These are phyloP conservation scores for Lysandra bellargus DNA, from an alignment of 2,888 invertebrate genomes.

Conservation along the genomic window DNA sequence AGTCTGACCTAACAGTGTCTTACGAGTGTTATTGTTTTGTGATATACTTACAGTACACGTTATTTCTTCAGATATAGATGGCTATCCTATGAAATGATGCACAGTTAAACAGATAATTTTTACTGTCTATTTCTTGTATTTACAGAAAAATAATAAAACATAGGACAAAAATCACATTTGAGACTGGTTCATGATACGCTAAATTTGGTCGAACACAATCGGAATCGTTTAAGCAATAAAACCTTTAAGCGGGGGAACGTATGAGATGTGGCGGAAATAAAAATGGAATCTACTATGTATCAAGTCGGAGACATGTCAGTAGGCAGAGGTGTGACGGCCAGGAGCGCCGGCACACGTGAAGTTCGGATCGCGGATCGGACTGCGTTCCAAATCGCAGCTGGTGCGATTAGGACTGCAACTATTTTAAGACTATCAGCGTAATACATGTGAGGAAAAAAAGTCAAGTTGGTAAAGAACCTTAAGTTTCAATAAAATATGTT, in stretches of 20 bases:
- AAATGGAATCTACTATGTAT: slow-evolving; percentile 45
- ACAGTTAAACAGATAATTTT: slow-evolving; percentile 89
- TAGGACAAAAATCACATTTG: slow-evolving; percentile 39
- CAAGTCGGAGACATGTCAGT: slow-evolving; percentile 32
- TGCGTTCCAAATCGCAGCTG: neutral
- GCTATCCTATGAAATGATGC: slow-evolving; percentile 87
- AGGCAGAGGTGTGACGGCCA: slow-evolving; percentile 30
- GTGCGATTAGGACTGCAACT: neutral
- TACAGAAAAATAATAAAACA: slow-evolving; percentile 67
- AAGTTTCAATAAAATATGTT: too few relatives aligned
- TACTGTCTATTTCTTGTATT: slow-evolving; percentile 82
- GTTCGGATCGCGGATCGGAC: neutral
- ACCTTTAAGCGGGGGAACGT: slow-evolving; percentile 49
- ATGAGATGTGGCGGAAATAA: slow-evolving; percentile 47
- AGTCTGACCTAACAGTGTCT: slow-evolving; percentile 77
- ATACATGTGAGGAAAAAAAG: too few relatives aligned
- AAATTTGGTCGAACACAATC: slow-evolving; percentile 33
- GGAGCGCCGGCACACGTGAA: neutral
- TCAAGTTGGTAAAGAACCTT: too few relatives aligned
- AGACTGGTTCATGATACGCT: slow-evolving; percentile 31
- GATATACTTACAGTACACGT: slow-evolving; percentile 81
- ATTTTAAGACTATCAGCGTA: neutral
- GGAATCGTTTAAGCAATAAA: slow-evolving; percentile 45
- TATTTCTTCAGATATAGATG: slow-evolving; percentile 82
- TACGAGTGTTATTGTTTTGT: slow-evolving; percentile 79